Evolutionary conservation across 1,140 invertebrate species (phyloP).

Genomic region (Nymphalis io): DNA sequence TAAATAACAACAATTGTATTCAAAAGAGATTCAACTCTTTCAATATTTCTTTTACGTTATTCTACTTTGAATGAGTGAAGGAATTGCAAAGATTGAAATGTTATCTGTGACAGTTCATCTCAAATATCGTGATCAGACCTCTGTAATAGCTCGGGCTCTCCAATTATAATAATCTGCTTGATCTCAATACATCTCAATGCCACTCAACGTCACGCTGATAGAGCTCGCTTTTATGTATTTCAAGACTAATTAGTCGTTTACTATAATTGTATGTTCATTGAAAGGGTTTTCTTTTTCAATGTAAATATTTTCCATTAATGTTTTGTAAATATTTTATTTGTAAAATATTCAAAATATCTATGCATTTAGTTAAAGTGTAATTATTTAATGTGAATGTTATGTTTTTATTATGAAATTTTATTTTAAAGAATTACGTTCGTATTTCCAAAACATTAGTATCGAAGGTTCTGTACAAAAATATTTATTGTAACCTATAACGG

Average conservation of each 20-base stretch:
- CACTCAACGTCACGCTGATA: background rate
- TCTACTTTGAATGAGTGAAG: background rate
- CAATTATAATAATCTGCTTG: slow-evolving; percentile 18
- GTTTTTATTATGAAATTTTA: no score
- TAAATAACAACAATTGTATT: no score
- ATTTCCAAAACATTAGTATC: no score
- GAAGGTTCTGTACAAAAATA: no score
- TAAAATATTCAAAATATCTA: no score
- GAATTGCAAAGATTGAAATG: background rate
- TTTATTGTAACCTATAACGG: no score
- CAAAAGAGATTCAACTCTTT: background rate
- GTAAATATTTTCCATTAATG: background rate
- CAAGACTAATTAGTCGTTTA: background rate
- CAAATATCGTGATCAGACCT: background rate
- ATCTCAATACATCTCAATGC: slow-evolving; percentile 19
- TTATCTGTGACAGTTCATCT: background rate
- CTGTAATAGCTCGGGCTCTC: background rate
- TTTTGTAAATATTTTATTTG: no score
- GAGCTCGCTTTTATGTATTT: background rate
- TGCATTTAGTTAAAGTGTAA: no score
- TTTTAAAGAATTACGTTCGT: no score
- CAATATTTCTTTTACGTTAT: background rate
- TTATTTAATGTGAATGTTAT: no score
- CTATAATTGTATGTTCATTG: background rate
- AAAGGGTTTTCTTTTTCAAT: background rate